These are phyloP conservation scores for Frankliniella fusca DNA, from an alignment of 2,888 invertebrate species.

Conservation along the genomic window DNA sequence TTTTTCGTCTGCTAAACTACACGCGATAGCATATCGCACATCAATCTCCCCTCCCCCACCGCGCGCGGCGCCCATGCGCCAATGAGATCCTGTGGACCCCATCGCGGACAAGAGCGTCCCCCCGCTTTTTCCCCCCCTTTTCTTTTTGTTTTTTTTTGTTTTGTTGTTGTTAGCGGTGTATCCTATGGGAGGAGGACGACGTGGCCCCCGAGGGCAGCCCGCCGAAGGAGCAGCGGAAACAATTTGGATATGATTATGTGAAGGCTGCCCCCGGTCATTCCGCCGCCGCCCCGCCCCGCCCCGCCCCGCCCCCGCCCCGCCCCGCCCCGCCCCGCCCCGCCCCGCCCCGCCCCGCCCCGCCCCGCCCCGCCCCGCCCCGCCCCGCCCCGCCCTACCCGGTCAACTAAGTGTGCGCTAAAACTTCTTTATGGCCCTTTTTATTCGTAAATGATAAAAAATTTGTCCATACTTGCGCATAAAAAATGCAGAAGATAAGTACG, in stretches of 20 bases:
- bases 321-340: not conserved
- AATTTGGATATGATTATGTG: constrained; percentile 19
- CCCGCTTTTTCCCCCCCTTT: not conserved
- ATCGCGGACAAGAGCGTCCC: not conserved
- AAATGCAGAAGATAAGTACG: too few species aligned
- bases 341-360: not conserved
- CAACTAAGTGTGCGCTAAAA: too few species aligned
- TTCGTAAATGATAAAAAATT: too few species aligned
- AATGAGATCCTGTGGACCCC: not conserved
- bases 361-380: too few species aligned
- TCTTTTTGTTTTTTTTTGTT: not conserved
- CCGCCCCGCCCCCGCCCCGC: too few species aligned
- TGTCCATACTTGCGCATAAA: too few species aligned
- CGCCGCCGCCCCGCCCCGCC: too few species aligned
- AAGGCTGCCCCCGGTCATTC: not conserved
- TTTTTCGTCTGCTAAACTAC: too few species aligned
- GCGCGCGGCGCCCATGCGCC: not conserved
- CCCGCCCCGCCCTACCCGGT: too few species aligned
- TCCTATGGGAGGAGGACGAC: not conserved
- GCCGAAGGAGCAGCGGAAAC: not conserved
- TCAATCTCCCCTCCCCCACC: not conserved
- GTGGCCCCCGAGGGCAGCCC: not conserved
- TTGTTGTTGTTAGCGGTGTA: not conserved
- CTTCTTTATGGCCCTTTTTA: too few species aligned
- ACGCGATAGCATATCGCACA: too few species aligned